A percentile compares a stretch with the other conserved stretches of the same genome.
Evolutionary conservation across 64 coral and sea anemone species (phyloP).

Genomic region (Actinia equina): DNA sequence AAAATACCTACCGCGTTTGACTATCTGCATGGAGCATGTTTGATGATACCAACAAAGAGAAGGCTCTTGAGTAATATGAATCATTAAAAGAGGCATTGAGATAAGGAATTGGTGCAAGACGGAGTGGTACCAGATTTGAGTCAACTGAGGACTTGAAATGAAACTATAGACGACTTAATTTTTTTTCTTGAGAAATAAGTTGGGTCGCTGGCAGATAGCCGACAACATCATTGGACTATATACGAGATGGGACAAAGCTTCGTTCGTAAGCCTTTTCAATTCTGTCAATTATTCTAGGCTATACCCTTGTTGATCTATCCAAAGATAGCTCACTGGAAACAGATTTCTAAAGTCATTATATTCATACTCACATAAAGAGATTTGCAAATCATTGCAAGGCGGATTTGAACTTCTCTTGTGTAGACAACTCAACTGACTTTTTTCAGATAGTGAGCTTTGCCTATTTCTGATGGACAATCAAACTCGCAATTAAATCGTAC

Average conservation of each 20-base stretch:
- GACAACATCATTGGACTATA: neutral
- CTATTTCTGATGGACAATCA: neutral
- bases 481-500: neutral
- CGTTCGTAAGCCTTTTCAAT: neutral
- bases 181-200: neutral
- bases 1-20: neutral
- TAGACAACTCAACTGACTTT: neutral
- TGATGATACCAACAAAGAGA: neutral
- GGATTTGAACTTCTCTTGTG: neutral
- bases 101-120: neutral
- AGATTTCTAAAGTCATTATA: neutral
- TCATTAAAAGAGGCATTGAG: neutral
- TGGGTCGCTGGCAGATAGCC: neutral
- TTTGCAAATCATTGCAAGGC: slow-evolving; percentile 3
- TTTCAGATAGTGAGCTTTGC: neutral
- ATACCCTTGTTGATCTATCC: neutral
- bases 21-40: neutral
- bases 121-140: neutral
- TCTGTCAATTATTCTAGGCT: neutral
- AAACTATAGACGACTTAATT: too few species aligned
- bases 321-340: neutral
- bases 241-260: neutral
- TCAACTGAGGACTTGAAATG: neutral
- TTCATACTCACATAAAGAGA: neutral
- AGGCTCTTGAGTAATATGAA: neutral